A percentile compares a stretch with the other conserved stretches of the same genome.
phyloP scores from a whole-genome alignment of 1,140 invertebrate species.

The Apis mellifera region DNA sequence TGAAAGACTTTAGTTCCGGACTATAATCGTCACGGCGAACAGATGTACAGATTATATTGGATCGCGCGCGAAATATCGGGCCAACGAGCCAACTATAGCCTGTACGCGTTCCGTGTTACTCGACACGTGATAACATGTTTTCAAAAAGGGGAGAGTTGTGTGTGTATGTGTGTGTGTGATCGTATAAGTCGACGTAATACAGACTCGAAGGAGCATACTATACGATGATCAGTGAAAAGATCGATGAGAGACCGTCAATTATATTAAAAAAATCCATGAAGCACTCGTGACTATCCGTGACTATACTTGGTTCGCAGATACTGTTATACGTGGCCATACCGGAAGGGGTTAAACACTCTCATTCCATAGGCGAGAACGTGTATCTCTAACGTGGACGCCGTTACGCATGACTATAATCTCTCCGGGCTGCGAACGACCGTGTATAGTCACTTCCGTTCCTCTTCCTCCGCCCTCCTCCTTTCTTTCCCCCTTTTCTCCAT shows the following conservation, averaged over 20 bases:
- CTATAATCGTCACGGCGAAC: background rate
- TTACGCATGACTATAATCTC: conserved; percentile 20
- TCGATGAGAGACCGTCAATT: background rate
- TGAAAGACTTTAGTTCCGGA: conserved; percentile 18
- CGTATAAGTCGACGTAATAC: background rate
- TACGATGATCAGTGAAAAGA: background rate
- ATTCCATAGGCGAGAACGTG: conserved; percentile 3
- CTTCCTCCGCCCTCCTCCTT: conserved; percentile 19
- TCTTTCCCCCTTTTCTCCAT: background rate
- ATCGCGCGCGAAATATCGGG: too few relatives aligned
- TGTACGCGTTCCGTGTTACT: background rate
- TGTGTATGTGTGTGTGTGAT: background rate
- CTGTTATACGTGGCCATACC: conserved; percentile 33
- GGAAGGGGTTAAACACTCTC: conserved; percentile 9
- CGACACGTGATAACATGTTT: background rate
- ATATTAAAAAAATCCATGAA: background rate
- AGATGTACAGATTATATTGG: background rate
- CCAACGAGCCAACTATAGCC: background rate
- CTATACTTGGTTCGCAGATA: background rate
- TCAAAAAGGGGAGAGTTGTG: too few relatives aligned
- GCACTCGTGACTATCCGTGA: background rate
- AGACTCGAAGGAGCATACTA: background rate
- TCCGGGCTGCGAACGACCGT: background rate
- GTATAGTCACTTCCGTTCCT: conserved; percentile 10
- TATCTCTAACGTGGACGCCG: background rate